A percentile compares a stretch with the other conserved stretches of the same genome.
phyloP scores from a whole-genome alignment of 92 coral and sea anemone genomes.

The Palythoa heliodiscus region DNA sequence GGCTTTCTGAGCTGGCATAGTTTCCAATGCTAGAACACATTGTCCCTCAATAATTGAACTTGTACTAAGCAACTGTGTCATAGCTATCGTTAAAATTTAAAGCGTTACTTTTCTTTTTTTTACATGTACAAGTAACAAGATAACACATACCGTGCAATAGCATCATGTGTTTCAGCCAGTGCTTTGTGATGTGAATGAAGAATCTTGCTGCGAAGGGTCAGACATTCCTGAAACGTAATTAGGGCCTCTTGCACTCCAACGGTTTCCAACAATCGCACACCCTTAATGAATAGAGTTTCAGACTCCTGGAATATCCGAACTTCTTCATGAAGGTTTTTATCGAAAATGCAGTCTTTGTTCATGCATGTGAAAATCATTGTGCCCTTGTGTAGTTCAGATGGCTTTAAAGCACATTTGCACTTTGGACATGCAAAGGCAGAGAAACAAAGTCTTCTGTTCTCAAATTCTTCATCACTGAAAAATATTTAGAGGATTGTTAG shows the following conservation, averaged over 20 bases:
- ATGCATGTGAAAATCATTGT: slow-evolving; percentile 66
- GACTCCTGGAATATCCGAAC: slow-evolving; percentile 77
- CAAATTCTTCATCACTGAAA: slow-evolving; percentile 91
- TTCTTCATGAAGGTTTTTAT: slow-evolving; percentile 71
- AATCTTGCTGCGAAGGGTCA: slow-evolving; percentile 77
- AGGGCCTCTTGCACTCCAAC: slow-evolving; percentile 84
- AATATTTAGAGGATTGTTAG: not conserved
- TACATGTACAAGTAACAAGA: not conserved
- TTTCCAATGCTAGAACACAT: too few species aligned
- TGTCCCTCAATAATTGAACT: too few species aligned
- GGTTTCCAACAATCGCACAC: slow-evolving; percentile 76
- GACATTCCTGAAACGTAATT: slow-evolving; percentile 76
- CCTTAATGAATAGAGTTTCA: slow-evolving; percentile 73
- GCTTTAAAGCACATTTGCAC: slow-evolving; percentile 79
- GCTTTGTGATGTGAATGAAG: slow-evolving; percentile 86
- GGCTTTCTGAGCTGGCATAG: too few species aligned
- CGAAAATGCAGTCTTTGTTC: slow-evolving; percentile 72
- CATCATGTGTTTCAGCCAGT: slow-evolving; percentile 97
- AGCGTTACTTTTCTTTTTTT: too few species aligned
- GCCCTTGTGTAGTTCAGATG: slow-evolving; percentile 48
- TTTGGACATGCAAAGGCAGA: slow-evolving; percentile 90
- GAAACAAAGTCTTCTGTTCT: slow-evolving; percentile 76
- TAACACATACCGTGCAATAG: slow-evolving; percentile 81
- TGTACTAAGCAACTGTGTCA: too few species aligned
- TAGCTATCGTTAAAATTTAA: too few species aligned